Percentiles rank a stretch among this genome's conserved stretches.
Evolutionary conservation across 2,113 vertebrate species (phyloP).

Genomic region (Ictalurus punctatus): DNA sequence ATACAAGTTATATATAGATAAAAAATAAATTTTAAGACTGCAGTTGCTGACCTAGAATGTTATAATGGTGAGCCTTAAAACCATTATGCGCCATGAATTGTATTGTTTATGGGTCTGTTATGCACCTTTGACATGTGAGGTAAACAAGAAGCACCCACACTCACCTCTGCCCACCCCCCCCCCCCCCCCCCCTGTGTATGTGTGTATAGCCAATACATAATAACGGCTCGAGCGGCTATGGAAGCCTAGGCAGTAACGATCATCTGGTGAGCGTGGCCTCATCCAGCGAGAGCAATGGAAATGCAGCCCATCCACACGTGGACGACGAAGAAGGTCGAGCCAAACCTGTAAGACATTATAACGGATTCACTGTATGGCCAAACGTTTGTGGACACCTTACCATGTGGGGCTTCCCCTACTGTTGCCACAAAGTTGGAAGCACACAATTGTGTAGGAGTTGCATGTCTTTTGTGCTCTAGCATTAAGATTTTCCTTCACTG

Average conservation of each 20-base stretch:
- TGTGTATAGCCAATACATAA: slow-evolving; percentile 84
- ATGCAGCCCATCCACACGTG: slow-evolving; percentile 53
- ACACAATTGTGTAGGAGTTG: not conserved
- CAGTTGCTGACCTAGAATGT: not conserved
- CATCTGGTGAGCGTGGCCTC: slow-evolving; percentile 85
- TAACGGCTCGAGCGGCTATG: slow-evolving; percentile 86
- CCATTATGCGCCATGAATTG: not conserved
- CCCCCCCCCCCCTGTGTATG: not conserved
- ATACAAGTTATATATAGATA: not conserved
- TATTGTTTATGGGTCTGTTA: not conserved
- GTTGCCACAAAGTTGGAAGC: not conserved
- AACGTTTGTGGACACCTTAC: not conserved
- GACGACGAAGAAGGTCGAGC: slow-evolving; percentile 73
- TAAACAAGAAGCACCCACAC: not conserved
- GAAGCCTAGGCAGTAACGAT: slow-evolving; percentile 86
- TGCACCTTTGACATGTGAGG: not conserved
- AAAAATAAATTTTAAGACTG: not conserved
- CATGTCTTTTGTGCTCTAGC: not conserved
- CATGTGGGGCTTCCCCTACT: not conserved
- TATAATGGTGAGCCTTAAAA: not conserved
- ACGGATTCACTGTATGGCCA: not conserved
- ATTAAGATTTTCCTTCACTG: not conserved
- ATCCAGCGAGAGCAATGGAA: slow-evolving; percentile 84
- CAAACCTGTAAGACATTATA: slow-evolving; percentile 77
- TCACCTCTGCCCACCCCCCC: no score